Evolutionary conservation across 2,888 invertebrate species (phyloP), one percentile per base, ranked within the genome.

Genomic region (Molorchus minor): DNA sequence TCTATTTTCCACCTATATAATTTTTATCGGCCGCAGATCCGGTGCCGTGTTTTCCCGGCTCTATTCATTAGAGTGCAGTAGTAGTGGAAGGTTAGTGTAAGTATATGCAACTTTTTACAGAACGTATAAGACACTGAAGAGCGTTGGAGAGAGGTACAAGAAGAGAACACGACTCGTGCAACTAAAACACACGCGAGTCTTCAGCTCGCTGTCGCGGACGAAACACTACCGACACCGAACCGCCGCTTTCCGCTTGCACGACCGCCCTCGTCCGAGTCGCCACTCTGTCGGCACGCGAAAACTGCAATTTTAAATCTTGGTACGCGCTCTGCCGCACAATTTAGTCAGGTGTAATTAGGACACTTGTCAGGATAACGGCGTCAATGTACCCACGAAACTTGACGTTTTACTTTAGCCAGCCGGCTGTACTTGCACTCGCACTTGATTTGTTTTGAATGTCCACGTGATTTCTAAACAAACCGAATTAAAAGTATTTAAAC

Each of bases 271-370:
- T 41, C 56, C 44, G 58, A 65, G 71, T 67, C 68, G 68, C 64
- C 65, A 51, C 56, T 58, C 59, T 64, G 61, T 60, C 61, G 63
- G 57, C 69, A 67, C 62, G 67, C 70, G 69, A 68, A 64, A 69
- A 55, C 55, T 38, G 56, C 56, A 51, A 43, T 51, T 47, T 56
- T 46, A n/a, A 40, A 49, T 41, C 51, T 44, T 29, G 17, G 15
- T 10, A 30, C 51, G 36, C 51, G 51, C 12, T 45, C 25, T 21
- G 30, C 25, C 13, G 30, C 45, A 29, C 45, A 36, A 57, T 56
- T 46, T 43, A 43, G 43, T 29, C 51, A 51, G 56, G 51, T 51
- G 47, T 51, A 51, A 57, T 56, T 56, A 41, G 56, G 49, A 25
- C 51, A 51, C 25, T 49, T 38, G 51, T 44, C 29, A 20, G 35